phyloP scores from a whole-genome alignment of 2,888 invertebrate species.

The Acleris literana region DNA sequence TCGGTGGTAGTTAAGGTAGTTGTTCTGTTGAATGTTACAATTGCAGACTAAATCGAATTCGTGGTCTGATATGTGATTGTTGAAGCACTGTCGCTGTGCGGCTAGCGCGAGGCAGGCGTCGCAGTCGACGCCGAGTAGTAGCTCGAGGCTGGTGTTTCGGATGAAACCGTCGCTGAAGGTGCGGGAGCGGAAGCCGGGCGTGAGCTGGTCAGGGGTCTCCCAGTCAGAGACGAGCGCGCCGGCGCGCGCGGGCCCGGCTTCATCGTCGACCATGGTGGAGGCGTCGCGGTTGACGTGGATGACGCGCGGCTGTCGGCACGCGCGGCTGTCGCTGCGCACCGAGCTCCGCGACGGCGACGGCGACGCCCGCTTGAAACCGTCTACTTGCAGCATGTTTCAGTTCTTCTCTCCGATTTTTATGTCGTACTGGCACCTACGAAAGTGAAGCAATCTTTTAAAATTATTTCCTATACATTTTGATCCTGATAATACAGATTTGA shows the following conservation, averaged over 20 bases:
- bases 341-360: slow-evolving; percentile 78
- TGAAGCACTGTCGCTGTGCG: slow-evolving; percentile 68
- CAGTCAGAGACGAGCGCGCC: slow-evolving; percentile 52
- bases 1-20: slow-evolving; percentile 70
- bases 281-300: slow-evolving; percentile 80
- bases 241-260: slow-evolving; percentile 51
- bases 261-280: slow-evolving; percentile 77
- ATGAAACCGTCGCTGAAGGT: slow-evolving; percentile 81
- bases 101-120: slow-evolving; percentile 78
- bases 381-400: slow-evolving; percentile 73
- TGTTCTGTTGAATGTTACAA: slow-evolving; percentile 76
- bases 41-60: slow-evolving; percentile 78
- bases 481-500: no score
- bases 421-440: slow-evolving; percentile 9
- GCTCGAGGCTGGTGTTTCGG: slow-evolving; percentile 77
- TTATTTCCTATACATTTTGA: no score
- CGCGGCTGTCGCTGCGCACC: slow-evolving; percentile 73
- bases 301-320: slow-evolving; percentile 75
- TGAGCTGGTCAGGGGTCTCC: slow-evolving; percentile 60
- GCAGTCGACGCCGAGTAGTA: slow-evolving; percentile 78
- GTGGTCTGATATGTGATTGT: slow-evolving; percentile 70
- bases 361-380: slow-evolving; percentile 74
- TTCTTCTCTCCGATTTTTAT: slow-evolving; percentile 34
- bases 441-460: neutral
- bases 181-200: slow-evolving; percentile 73